Evolutionary conservation across 1,140 invertebrate genomes (phyloP).

Genomic region (Bombus balteatus): DNA sequence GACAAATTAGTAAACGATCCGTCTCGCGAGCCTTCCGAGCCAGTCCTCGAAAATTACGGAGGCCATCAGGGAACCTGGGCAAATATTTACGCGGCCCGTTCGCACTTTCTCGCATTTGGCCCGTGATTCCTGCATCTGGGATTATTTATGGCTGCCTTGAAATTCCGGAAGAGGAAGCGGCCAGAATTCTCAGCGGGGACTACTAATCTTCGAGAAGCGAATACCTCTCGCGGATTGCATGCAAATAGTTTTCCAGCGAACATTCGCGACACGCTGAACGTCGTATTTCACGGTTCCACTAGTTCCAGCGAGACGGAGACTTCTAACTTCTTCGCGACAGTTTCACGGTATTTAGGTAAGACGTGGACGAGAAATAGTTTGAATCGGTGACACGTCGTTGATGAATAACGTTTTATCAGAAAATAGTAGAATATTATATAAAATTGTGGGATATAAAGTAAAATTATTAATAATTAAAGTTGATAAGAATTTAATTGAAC

Average conservation of each 20-base stretch:
- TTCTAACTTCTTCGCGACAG: neutral
- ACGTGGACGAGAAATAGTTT: no score
- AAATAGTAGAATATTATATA: no score
- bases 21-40: neutral
- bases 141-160: conserved; percentile 18
- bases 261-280: neutral
- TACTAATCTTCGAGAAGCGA: neutral
- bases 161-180: conserved; percentile 24
- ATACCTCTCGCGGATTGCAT: conserved; percentile 1
- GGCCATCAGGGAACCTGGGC: neutral
- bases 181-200: neutral
- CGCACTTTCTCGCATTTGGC: conserved; percentile 1
- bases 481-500: no score
- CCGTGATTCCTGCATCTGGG: neutral
- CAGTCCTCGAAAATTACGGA: neutral
- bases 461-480: neutral
- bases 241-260: neutral
- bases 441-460: neutral
- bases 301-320: neutral
- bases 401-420: no score
- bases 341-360: neutral
- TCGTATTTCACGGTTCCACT: neutral
- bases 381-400: no score
- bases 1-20: neutral
- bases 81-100: conserved; percentile 6